These are phyloP conservation scores for Limanda limanda DNA, from an alignment of 2,113 vertebrate species.

Conservation along the genomic window DNA sequence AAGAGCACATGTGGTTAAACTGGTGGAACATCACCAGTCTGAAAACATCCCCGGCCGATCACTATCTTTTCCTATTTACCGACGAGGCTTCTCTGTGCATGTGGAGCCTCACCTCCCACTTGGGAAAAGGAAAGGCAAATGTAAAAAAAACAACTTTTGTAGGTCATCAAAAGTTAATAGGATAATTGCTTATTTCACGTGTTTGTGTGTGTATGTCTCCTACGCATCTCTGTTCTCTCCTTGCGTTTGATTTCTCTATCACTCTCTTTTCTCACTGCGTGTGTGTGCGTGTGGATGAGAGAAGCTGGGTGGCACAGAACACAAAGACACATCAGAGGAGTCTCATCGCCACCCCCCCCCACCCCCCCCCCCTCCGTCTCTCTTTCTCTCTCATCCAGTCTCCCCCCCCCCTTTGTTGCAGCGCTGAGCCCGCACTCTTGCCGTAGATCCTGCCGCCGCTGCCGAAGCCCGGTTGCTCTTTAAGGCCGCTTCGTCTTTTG, in stretches of 20 bases:
- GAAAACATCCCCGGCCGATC: slow-evolving; percentile 21
- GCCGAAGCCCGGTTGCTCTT: slow-evolving; percentile 72
- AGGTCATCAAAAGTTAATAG: slow-evolving; percentile 78
- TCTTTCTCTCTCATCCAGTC: slow-evolving; percentile 61
- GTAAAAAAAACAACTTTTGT: slow-evolving; percentile 71
- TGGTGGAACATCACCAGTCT: slow-evolving; percentile 18
- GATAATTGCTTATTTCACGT: slow-evolving; percentile 75
- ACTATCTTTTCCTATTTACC: slow-evolving; percentile 62
- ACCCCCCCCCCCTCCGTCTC: neutral
- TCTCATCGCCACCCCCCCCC: slow-evolving; percentile 49
- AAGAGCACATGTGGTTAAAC: neutral
- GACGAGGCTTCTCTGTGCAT: slow-evolving; percentile 20
- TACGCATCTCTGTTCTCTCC: slow-evolving; percentile 28
- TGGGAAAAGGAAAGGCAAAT: slow-evolving; percentile 35
- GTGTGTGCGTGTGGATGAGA: slow-evolving; percentile 58
- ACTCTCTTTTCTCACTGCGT: slow-evolving; percentile 18
- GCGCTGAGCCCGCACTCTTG: slow-evolving; percentile 79
- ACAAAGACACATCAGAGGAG: slow-evolving; percentile 76
- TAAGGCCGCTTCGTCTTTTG: slow-evolving; percentile 72
- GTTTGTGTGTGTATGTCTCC: slow-evolving; percentile 35
- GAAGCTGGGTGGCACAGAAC: slow-evolving; percentile 62
- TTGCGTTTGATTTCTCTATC: slow-evolving; percentile 53
- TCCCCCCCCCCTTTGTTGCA: slow-evolving; percentile 72
- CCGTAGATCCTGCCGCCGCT: slow-evolving; percentile 59
- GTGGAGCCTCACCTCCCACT: slow-evolving; percentile 28